Base-by-base conservation (phyloP, 1,140 invertebrate species). In the Aphaenogaster rudis region DNA sequence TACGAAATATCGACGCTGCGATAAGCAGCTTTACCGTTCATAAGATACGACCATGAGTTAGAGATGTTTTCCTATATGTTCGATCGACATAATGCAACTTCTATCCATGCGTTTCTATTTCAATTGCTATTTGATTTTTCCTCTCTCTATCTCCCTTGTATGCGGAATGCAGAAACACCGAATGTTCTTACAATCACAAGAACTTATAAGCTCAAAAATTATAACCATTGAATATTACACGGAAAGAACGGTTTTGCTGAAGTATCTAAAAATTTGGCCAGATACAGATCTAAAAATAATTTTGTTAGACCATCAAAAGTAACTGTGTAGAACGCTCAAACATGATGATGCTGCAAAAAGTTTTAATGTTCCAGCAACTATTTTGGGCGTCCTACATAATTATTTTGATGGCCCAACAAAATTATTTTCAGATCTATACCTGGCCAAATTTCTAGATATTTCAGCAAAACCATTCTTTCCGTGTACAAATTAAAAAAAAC, bases 1-100 rank as follows among this genome's bases (percentile, higher is more conserved):
- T 82, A 74, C 54, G 28, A 74, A 82, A 82, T 74, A 82, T 74
- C 54, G 80, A 82, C 42, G 48, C 17, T 21, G 54, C 54, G 54
- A 59, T 74, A 74, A 59, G 69, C 54, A 74, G 69, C 52, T 82
- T 59, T 57, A 42, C 28, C 52, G 28, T 61, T 71, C 57, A 33
- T 33, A 61, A 74, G 67, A 82, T 50, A 17, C 59, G 9, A 82
- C 52, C 28, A 21, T 48, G 61, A 82, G 39, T 48, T 54, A 45
- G 42, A 82, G n/a, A 74, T 82, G 61, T 61, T 74, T 74, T 48
- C 54, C 21, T 13, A 8, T 61, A 39, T 28, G 28, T 45, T 39
- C 33, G n/a, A 33, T 42, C 15, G 13, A 59, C 36, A 42, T 45
- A 17, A 57, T 69, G 50, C 39, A 81, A 36, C 15, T 72, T 48